Evolutionary conservation across 2,113 vertebrate species (phyloP).

Genomic region (Tetrax tetrax): DNA sequence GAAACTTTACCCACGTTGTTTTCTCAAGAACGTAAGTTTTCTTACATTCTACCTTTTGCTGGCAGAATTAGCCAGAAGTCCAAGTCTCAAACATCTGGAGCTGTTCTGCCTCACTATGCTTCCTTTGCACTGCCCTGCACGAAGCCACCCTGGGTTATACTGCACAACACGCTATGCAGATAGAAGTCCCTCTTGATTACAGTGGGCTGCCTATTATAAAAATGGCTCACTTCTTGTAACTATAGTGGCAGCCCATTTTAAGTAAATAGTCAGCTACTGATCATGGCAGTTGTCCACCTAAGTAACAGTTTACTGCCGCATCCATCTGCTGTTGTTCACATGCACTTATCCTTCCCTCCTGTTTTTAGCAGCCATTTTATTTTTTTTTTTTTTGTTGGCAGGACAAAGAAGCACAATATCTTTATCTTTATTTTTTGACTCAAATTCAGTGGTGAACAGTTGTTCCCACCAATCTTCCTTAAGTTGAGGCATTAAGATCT

Average conservation of each 20-base stretch:
- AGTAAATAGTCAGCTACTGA: not conserved
- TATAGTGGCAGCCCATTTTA: not conserved
- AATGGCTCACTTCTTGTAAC: not conserved
- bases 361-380: not conserved
- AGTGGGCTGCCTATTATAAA: not conserved
- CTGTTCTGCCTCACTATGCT: not conserved
- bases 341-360: not conserved
- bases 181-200: not conserved
- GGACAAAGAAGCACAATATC: not conserved
- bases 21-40: not conserved
- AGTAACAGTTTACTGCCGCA: not conserved
- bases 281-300: not conserved
- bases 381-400: not conserved
- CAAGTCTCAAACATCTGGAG: not conserved
- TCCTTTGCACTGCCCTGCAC: not conserved
- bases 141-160: not conserved
- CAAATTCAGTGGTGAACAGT: not conserved
- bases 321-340: not conserved
- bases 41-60: not conserved
- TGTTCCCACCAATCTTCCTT: not conserved
- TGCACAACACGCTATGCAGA: fast-evolving
- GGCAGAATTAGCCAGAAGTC: not conserved
- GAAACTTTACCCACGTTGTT: not conserved
- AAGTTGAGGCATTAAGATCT: not conserved
- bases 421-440: not conserved